Evolutionary conservation across 2,113 vertebrate species (phyloP), one percentile per base, ranked within the genome.

Genomic region (Nyctibius bracteatus): DNA sequence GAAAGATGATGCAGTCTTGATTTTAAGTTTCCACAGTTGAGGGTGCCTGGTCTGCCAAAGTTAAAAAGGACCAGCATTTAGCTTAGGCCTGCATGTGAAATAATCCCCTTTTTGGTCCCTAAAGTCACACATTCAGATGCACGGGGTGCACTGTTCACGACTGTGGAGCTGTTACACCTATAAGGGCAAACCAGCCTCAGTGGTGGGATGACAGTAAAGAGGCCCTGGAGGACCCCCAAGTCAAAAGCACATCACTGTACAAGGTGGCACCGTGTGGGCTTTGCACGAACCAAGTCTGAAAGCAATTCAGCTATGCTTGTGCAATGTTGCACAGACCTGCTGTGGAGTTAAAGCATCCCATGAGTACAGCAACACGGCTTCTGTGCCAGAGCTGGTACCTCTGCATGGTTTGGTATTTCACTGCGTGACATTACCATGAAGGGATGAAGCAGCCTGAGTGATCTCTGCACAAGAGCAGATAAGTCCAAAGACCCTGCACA

Each of bases 71-170:
- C 9, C 55, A 74, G 27, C 12, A 14, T 54, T 74, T 3, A 0
- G 1, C 8, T 54, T 72, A 72, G 41, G 58, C 25, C 18, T 72
- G n/a, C 14, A 15, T 37, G 37, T 82, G 55, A 49, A 68, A 74
- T 37, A 73, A 63, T n/a, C 19, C n/a, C 20, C 12, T n/a, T 86
- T 59, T 52, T 30, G 27, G 11, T 35, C 24, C 37, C 39, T 39
- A 21, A 9, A 66, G 8, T 23, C 39, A 31, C 31, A 37, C 5
- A 18, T 44, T 39, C 31, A 39, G 33, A 18, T 28, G 24, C n/a
- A 46, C 9, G 13, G 39, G 13, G 27, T 54, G 17, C 27, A 27
- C 31, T 2, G 0, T 20, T 49, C 43, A 49, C 0, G 1, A 13
- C 12, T 58, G 44, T 0, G 2, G 43, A 86, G 68, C 62, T 59